phyloP scores from a whole-genome alignment of 2,888 invertebrate genomes.

The Parapristionchus giblindavisi region DNA sequence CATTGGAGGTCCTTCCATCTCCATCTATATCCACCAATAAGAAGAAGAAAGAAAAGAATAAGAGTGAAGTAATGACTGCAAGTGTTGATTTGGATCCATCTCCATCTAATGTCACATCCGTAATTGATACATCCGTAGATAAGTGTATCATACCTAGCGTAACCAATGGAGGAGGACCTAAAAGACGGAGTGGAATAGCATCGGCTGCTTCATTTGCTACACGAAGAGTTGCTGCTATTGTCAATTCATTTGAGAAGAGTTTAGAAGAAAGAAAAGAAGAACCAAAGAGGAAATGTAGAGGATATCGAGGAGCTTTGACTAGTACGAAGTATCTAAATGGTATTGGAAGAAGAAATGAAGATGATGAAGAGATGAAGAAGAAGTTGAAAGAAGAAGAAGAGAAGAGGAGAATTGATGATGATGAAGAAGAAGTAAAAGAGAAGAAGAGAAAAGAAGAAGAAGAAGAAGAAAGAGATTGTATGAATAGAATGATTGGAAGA shows the following conservation, averaged over 20 bases:
- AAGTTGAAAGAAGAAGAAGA: not conserved
- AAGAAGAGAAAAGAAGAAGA: not conserved
- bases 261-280: constrained; percentile 21
- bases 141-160: not conserved
- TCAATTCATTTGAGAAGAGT: constrained; percentile 26
- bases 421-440: constrained; percentile 6
- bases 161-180: not conserved
- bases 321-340: constrained; percentile 2
- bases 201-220: constrained; percentile 32
- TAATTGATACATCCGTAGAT: not conserved
- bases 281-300: not conserved
- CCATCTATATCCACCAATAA: too few species aligned
- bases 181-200: constrained; percentile 10
- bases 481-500: not conserved
- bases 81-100: not conserved
- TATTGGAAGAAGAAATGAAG: not conserved
- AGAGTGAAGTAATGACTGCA: not conserved
- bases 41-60: too few species aligned
- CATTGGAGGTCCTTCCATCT: too few species aligned
- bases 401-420: not conserved
- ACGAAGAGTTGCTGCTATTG: constrained; percentile 23
- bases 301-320: constrained; percentile 7
- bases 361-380: not conserved
- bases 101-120: not conserved
- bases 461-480: not conserved